Conservation (phyloP, 2,797 vertebrate genomes). For the Sternotherus odoratus region DNA sequence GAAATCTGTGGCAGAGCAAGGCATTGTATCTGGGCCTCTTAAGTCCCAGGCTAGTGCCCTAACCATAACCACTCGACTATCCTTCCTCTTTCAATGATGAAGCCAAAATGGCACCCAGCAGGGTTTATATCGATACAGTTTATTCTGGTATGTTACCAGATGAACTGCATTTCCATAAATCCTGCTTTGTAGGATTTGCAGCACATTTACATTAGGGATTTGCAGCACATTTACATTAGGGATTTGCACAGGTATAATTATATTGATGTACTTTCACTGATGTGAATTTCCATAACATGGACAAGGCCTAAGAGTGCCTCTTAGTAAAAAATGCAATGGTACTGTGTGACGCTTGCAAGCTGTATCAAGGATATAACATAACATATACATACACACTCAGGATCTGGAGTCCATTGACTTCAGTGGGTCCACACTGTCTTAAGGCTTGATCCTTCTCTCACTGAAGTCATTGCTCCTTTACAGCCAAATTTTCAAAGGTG, state of each 20-base stretch:
- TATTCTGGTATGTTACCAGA: background rate
- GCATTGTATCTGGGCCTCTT: background rate
- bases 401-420: background rate
- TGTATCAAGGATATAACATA: background rate
- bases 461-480: background rate
- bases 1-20: background rate
- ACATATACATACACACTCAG: background rate
- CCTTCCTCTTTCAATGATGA: rapidly evolving
- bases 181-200: background rate
- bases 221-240: background rate
- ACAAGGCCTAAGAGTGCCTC: background rate
- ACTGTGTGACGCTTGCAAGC: background rate
- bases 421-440: background rate
- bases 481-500: background rate
- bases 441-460: background rate
- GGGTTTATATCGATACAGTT: background rate
- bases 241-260: background rate
- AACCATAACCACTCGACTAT: background rate
- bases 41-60: background rate
- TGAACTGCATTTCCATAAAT: background rate
- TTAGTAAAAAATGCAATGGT: background rate
- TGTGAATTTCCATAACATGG: background rate
- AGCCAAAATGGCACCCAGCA: background rate
- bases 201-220: background rate
- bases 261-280: background rate